Evolutionary conservation across 1,140 invertebrate species (phyloP), one percentile per base, ranked within the genome.

Genomic region (Alviniconcha marisindica): DNA sequence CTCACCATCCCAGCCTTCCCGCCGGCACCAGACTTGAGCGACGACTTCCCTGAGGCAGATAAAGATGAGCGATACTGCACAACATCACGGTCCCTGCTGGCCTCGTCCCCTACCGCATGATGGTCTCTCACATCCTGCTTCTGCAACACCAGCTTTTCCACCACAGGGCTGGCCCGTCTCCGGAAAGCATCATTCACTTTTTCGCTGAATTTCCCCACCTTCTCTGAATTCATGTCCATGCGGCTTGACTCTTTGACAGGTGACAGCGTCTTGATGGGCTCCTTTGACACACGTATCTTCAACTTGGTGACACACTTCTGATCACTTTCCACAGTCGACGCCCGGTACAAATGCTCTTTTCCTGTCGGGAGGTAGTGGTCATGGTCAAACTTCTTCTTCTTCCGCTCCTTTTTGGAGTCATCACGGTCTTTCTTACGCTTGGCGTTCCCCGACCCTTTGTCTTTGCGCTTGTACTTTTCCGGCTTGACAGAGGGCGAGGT

Each of bases 391-490:
- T 90, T 91, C 83, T 90, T 88, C 83, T 88, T 88, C 74, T 89
- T 90, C 56, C 86, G 86, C 76, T 90, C 88, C 79, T 91, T 88
- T 85, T 90, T 88, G 15, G 86, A 88, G 40, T 91, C 89, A 42
- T 91, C 87, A 81, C 90, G 90, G 10, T 89, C 87, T 79, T 87
- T 84, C 83, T 91, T 91, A 38, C 90, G 80, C 82, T 91, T 91
- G 54, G 89, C 85, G 83, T 89, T 90, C 21, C 87, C 84, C 31
- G 87, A 88, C 38, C 86, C 84, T 78, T 90, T 88, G 48, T 88
- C 85, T 83, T 89, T 89, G 44, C 86, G 88, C 73, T 90, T 91
- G 48, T 83, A 86, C 63, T 90, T 90, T 38, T 90, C 89, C 84
- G 85, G 83, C 84, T 91, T 89, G 56, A 85, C 24, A 42, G 81